These are phyloP conservation scores for Heterohyrax brucei DNA, from an alignment of 2,797 vertebrate species.

Conservation along the genomic window DNA sequence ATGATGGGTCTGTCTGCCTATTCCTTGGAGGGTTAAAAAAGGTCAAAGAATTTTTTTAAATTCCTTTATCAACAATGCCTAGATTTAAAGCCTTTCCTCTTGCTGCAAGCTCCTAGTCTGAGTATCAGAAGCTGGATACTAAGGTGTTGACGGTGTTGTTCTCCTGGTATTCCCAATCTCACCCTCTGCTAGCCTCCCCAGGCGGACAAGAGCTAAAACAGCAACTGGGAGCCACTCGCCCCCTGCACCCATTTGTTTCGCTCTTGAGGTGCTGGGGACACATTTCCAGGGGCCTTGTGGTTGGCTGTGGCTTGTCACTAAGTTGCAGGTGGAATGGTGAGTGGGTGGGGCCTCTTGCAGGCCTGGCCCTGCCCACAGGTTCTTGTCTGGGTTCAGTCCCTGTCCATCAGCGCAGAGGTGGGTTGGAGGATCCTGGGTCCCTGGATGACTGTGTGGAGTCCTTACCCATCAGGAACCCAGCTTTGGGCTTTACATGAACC, in stretches of 20 bases:
- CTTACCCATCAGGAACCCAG: not conserved
- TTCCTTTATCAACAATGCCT: not conserved
- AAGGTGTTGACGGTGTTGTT: not conserved
- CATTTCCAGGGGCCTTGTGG: not conserved
- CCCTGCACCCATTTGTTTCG: not conserved
- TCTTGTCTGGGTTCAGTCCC: not conserved
- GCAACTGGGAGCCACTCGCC: too few relatives aligned
- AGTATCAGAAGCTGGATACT: not conserved
- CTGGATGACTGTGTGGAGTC: not conserved
- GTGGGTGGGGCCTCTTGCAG: not conserved
- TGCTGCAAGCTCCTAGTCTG: not conserved
- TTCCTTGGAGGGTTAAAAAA: not conserved
- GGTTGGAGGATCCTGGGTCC: not conserved
- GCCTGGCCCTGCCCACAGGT: accelerated
- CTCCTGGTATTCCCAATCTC: accelerated
- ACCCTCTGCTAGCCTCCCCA: accelerated
- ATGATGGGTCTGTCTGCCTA: too few relatives aligned
- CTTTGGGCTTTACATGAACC: not conserved
- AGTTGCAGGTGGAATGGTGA: not conserved
- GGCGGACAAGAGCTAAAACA: not conserved
- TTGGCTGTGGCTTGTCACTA: not conserved
- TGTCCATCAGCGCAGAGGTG: not conserved
- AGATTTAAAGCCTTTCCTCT: not conserved
- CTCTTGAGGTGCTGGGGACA: not conserved
- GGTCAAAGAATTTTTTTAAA: not conserved